These are phyloP conservation scores for Podargus strigoides DNA, from an alignment of 2,797 vertebrate genomes.

Conservation along the genomic window DNA sequence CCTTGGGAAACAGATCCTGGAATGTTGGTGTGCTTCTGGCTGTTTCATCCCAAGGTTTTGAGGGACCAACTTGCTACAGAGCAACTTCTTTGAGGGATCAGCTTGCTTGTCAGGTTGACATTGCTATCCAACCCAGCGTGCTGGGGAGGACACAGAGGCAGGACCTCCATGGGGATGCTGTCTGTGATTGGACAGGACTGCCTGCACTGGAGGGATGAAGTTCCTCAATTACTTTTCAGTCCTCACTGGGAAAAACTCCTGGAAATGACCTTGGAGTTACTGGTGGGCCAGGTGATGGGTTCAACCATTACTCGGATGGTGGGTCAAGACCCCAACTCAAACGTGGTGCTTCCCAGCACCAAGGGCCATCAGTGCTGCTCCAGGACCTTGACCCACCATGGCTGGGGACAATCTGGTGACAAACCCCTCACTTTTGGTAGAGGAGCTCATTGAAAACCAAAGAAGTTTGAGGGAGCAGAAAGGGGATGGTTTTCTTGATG, in stretches of 20 bases:
- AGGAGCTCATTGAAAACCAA: too few species aligned
- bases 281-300: too few species aligned
- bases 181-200: background rate
- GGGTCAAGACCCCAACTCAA: too few species aligned
- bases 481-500: too few species aligned
- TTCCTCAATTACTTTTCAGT: background rate
- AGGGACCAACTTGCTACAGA: background rate
- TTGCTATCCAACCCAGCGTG: background rate
- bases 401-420: too few species aligned
- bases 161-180: background rate
- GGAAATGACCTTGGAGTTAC: background rate
- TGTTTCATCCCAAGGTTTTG: background rate
- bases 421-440: too few species aligned
- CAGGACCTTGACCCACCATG: too few species aligned
- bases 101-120: background rate
- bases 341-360: too few species aligned
- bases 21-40: background rate
- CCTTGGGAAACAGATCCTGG: background rate
- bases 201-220: background rate
- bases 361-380: too few species aligned
- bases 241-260: background rate
- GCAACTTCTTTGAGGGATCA: background rate
- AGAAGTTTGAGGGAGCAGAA: too few species aligned
- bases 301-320: too few species aligned
- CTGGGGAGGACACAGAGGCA: background rate